A percentile compares a stretch with the other conserved stretches of the same genome.
These are phyloP conservation scores for Luscinia megarhynchos DNA, from an alignment of 2,797 vertebrate genomes.

Conservation along the genomic window DNA sequence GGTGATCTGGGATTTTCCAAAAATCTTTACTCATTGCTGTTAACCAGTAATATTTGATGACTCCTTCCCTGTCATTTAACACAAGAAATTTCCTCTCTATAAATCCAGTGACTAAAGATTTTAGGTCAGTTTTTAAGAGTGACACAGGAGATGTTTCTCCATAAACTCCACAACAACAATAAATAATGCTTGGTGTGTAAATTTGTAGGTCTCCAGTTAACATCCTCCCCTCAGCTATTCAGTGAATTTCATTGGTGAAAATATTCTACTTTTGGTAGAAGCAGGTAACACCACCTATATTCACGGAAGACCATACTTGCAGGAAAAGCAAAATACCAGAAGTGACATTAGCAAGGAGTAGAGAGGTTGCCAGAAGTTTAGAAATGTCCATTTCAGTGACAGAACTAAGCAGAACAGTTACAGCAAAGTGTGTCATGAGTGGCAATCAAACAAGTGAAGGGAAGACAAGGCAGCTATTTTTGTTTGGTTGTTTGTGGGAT, in stretches of 20 bases:
- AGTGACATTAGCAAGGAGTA: not conserved
- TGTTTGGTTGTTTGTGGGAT: not conserved
- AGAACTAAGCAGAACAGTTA: conserved; percentile 18
- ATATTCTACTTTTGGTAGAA: not conserved
- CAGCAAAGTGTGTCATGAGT: not conserved
- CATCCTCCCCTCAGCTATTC: not conserved
- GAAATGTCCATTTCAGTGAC: not conserved
- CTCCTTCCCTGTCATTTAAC: not conserved
- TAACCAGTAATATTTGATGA: not conserved
- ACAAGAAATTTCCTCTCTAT: not conserved
- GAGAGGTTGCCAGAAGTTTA: not conserved
- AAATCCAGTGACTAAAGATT: not conserved
- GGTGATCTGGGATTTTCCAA: not conserved
- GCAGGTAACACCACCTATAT: not conserved
- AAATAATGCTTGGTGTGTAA: not conserved
- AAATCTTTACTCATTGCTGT: not conserved
- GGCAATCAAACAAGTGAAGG: not conserved
- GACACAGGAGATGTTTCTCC: not conserved
- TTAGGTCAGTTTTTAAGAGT: not conserved
- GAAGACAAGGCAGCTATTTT: not conserved
- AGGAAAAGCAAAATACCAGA: not conserved
- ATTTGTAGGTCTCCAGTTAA: not conserved
- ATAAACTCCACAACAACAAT: not conserved
- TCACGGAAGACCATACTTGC: not conserved
- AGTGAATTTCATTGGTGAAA: not conserved